Conservation (phyloP, 2,888 invertebrate species). For the Ormyrus thymus region DNA sequence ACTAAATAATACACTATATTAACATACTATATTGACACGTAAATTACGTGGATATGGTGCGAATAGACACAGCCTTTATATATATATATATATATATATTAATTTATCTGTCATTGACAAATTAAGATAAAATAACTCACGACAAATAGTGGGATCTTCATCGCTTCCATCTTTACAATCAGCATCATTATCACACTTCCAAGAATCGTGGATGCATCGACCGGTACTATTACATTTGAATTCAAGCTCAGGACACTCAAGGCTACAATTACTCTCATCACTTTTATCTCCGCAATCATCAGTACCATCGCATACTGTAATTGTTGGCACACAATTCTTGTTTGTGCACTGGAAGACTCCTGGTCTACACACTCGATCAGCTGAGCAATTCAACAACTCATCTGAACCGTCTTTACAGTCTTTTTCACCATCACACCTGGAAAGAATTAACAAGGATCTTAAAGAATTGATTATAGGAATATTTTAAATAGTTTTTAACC, state of each 20-base stretch:
- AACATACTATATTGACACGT: too few relatives aligned
- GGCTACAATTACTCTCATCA: conserved; percentile 89
- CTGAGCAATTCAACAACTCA: conserved; percentile 89
- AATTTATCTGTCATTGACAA: too few relatives aligned
- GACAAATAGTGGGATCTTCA: conserved; percentile 91
- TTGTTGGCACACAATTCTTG: conserved; percentile 93
- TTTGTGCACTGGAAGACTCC: conserved; percentile 97
- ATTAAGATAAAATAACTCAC: conserved; percentile 74
- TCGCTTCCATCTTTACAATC: conserved; percentile 96
- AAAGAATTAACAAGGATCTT: conserved; percentile 57
- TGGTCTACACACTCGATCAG: conserved; percentile 85
- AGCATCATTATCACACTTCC: conserved; percentile 96
- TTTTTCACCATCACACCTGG: conserved; percentile 91
- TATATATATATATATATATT: too few relatives aligned
- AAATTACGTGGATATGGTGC: too few relatives aligned
- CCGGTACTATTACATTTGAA: conserved; percentile 93
- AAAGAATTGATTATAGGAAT: too few relatives aligned
- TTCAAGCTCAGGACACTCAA: conserved; percentile 90
- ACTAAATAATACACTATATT: too few relatives aligned
- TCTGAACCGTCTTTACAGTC: conserved; percentile 95
- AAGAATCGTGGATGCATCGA: conserved; percentile 90
- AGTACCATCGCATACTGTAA: conserved; percentile 93
- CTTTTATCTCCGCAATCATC: conserved; percentile 95
- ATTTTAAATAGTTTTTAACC: too few relatives aligned
- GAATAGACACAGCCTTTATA: too few relatives aligned